Evolutionary conservation across 2,888 invertebrate species (phyloP), one percentile per base, ranked within the genome.

Genomic region (Malacosoma neustria): DNA sequence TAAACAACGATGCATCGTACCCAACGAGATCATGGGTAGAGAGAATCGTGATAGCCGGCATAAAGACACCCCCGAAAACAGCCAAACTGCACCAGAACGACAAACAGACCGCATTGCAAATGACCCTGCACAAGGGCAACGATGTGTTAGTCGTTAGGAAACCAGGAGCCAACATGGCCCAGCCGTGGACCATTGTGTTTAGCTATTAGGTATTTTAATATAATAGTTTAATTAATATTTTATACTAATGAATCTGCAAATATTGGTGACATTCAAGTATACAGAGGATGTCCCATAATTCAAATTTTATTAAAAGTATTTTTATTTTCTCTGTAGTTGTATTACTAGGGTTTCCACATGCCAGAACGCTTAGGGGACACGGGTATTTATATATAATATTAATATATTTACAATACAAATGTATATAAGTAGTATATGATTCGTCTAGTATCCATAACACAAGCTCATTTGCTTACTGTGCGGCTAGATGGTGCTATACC

Each of bases 1-100:
- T 91, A 14, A 88, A 92, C 71, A 84, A 89, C 33, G 80, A 87
- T 45, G 91, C 93, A 0, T 87, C 81, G 11, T 97, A 90, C 67
- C 86, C 89, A 3, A 95, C 95, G 0, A 88, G 90, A 36, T 91
- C 95, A 13, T 97, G 96, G 96, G 80, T 98, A 34, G 98, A 98
- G 72, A 90, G 94, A 40, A 90, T 98, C 2, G 90, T 96, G 0
- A 90, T 98, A 41, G 88, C 93, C 12, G 97, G 97, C 29, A 87
- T 94, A 48, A 89, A 90, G 6, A 75, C 87, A 5, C 87, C 89
- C 6, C 92, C 96, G 0, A 90, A 87, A 42, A 88, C 89, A 4
- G 94, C 96, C 1, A 87, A 87, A 32, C 65, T 89, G 0, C 51
- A 52, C 1, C 58, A 80, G 85, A 91, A 79, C 34, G 87, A 88